These are phyloP conservation scores for Notechis scutatus DNA, from an alignment of 2,113 vertebrate species.

Conservation along the genomic window DNA sequence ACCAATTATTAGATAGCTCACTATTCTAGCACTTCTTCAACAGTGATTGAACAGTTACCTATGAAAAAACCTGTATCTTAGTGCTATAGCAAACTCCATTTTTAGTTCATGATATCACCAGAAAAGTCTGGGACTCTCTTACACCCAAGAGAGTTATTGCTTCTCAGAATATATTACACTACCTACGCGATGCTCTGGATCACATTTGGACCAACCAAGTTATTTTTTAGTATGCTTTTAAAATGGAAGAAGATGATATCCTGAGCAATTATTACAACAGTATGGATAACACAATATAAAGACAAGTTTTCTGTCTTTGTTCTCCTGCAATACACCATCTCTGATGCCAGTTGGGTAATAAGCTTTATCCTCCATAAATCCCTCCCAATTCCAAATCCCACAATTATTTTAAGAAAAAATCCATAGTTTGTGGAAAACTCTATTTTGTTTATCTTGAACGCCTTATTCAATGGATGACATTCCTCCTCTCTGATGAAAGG, in stretches of 20 bases:
- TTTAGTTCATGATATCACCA: not conserved
- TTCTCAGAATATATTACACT: not conserved
- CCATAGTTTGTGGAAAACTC: not conserved
- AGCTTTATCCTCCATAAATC: not conserved
- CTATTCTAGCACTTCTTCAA: not conserved
- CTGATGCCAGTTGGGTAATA: not conserved
- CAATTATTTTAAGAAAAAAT: not conserved
- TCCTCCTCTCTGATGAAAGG: not conserved
- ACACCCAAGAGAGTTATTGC: not conserved
- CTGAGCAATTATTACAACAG: too few relatives aligned
- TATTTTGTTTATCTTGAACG: not conserved
- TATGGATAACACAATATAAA: too few relatives aligned
- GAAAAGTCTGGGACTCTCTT: not conserved
- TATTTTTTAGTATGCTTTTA: conserved; percentile 37
- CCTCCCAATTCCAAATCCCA: not conserved
- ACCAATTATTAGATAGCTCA: not conserved
- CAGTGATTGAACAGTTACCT: not conserved
- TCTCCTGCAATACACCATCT: not conserved
- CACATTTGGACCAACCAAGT: not conserved
- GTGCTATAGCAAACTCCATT: not conserved
- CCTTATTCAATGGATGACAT: not conserved
- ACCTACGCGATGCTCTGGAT: not conserved
- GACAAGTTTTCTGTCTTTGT: not conserved
- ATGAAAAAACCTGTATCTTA: not conserved
- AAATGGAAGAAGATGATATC: conserved; percentile 31